Evolutionary conservation across 1,140 invertebrate species (phyloP).

Genomic region (Sogatella furcifera): DNA sequence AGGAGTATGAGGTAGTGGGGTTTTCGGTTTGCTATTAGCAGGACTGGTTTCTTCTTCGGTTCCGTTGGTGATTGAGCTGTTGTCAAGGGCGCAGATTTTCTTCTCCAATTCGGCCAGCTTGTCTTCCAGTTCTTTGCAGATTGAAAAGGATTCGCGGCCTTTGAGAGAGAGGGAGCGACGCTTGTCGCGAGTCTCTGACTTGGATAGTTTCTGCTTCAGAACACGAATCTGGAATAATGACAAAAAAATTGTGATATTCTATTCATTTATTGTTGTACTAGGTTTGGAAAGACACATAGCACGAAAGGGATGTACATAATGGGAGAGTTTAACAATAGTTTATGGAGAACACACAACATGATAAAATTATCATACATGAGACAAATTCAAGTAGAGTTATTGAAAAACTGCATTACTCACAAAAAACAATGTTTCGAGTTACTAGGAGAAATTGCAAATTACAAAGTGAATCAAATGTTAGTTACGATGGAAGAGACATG

Average conservation of each 20-base stretch:
- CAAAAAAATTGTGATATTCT: not conserved
- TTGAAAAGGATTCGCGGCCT: conserved; percentile 61
- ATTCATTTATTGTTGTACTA: too few relatives aligned
- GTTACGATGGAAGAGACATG: too few relatives aligned
- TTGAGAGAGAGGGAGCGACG: conserved; percentile 69
- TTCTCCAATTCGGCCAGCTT: conserved; percentile 68
- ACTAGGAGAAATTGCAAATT: too few relatives aligned
- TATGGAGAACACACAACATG: too few relatives aligned
- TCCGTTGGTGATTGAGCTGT: conserved; percentile 20
- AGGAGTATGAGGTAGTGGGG: conserved; percentile 35
- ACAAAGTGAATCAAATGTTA: too few relatives aligned
- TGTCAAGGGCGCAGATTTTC: conserved; percentile 56
- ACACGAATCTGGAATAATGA: conserved; percentile 41
- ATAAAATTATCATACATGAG: too few relatives aligned
- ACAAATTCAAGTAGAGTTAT: too few relatives aligned
- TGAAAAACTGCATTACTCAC: too few relatives aligned
- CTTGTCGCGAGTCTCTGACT: conserved; percentile 64
- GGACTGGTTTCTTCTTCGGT: not conserved
- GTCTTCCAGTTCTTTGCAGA: conserved; percentile 71
- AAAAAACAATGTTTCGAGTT: too few relatives aligned
- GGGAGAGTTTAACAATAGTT: too few relatives aligned
- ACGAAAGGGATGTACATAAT: too few relatives aligned
- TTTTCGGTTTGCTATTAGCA: conserved; percentile 19
- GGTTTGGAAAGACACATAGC: too few relatives aligned
- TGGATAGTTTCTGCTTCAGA: conserved; percentile 66